Conservation (phyloP, 2,797 vertebrate genomes). For the Anguilla anguilla region DNA sequence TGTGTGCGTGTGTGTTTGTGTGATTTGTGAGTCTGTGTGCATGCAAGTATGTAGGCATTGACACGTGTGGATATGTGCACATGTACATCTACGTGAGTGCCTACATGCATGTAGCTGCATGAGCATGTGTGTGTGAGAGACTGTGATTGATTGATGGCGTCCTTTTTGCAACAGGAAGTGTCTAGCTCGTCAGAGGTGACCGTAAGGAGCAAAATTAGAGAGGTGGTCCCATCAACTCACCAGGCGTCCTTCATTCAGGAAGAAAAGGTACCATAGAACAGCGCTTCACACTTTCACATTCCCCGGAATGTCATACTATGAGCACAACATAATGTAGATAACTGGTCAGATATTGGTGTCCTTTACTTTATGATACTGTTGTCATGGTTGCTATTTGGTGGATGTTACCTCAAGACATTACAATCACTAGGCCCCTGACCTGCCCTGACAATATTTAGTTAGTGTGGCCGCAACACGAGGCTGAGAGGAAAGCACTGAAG, state of each 20-base stretch:
- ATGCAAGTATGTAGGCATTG: neutral
- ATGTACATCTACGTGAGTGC: neutral
- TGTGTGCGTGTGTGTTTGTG: neutral
- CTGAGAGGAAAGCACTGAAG: neutral
- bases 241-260: constrained; percentile 63
- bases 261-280: constrained; percentile 73
- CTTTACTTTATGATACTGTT: neutral
- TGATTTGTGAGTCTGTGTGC: no score
- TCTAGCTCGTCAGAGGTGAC: constrained; percentile 74
- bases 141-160: constrained; percentile 31
- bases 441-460: neutral
- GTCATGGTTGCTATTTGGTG: neutral
- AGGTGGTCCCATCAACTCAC: constrained; percentile 62
- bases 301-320: neutral
- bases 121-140: constrained; percentile 1
- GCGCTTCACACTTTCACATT: neutral
- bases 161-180: constrained; percentile 71
- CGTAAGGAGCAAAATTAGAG: constrained; percentile 70
- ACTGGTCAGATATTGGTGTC: neutral
- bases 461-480: neutral
- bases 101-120: neutral
- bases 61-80: neutral
- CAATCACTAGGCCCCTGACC: neutral
- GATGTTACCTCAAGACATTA: neutral
- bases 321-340: neutral